Conservation (phyloP, 2,888 invertebrate genomes). For the Drosophila differens region DNA sequence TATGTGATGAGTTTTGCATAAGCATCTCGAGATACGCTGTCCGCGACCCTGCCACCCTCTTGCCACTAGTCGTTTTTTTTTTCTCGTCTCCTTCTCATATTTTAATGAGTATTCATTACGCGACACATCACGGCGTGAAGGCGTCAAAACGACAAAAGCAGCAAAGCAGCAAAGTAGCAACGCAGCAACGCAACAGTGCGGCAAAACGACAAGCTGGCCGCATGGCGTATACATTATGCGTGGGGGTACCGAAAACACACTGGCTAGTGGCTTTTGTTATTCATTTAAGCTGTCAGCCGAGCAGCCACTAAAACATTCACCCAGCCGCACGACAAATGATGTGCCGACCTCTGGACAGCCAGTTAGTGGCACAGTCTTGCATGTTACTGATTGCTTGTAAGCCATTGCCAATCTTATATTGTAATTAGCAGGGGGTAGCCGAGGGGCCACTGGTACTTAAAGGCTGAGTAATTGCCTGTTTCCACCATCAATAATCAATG, state of each 20-base stretch:
- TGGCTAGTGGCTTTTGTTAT: slow-evolving; percentile 49
- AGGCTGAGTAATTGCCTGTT: not conserved
- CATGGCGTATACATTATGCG: slow-evolving; percentile 24
- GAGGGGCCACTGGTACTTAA: not conserved
- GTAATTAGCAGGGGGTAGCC: slow-evolving; percentile 2
- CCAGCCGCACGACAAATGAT: slow-evolving; percentile 50
- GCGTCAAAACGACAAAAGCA: slow-evolving; percentile 37
- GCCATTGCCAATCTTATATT: slow-evolving; percentile 20
- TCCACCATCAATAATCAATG: not conserved
- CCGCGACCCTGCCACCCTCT: slow-evolving; percentile 9
- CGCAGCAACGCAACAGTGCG: slow-evolving; percentile 35
- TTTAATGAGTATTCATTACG: slow-evolving; percentile 74
- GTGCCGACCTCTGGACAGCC: slow-evolving; percentile 25
- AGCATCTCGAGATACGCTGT: slow-evolving; percentile 22
- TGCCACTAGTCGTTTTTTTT: slow-evolving; percentile 1
- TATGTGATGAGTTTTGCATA: slow-evolving; percentile 32
- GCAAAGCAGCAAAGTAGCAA: slow-evolving; percentile 22
- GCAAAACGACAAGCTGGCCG: slow-evolving; percentile 17
- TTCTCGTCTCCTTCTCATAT: slow-evolving; percentile 16
- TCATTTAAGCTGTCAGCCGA: slow-evolving; percentile 38
- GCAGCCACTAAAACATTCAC: slow-evolving; percentile 33
- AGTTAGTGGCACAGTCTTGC: slow-evolving; percentile 12
- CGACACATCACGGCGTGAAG: slow-evolving; percentile 12
- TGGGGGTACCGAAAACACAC: slow-evolving; percentile 2
- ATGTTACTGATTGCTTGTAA: not conserved